These are phyloP conservation scores for Steinernema hermaphroditum DNA, from an alignment of 2,888 invertebrate species.

Conservation along the genomic window DNA sequence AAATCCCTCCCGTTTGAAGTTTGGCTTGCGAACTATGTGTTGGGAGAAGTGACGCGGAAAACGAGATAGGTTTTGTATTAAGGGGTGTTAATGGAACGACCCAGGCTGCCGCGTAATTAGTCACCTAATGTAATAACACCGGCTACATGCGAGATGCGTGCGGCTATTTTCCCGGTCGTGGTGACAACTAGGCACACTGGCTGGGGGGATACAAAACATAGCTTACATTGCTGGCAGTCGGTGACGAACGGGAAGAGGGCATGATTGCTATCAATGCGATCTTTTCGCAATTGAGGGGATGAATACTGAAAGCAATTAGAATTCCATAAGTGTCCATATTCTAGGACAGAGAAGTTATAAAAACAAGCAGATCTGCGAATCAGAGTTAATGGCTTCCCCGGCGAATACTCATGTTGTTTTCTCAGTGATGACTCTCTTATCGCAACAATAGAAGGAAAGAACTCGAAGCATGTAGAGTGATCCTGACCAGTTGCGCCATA, in stretches of 20 bases:
- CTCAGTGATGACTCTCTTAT: not conserved
- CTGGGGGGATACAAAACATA: not conserved
- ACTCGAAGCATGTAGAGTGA: not conserved
- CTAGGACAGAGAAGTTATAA: not conserved
- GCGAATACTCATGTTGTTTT: conserved; percentile 18
- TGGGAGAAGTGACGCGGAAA: no score
- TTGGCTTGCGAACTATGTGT: no score
- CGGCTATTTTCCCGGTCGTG: not conserved
- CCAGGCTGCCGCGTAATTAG: not conserved
- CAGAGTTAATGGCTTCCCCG: conserved; percentile 24
- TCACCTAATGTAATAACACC: not conserved
- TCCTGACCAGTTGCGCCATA: conserved; percentile 12
- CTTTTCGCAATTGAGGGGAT: not conserved
- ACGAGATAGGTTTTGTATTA: no score
- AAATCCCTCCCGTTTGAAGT: no score
- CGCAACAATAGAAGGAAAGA: not conserved
- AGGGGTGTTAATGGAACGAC: no score
- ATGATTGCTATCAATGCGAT: conserved; percentile 8
- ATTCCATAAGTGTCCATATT: not conserved
- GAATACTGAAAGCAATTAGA: conserved; percentile 21
- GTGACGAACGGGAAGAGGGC: not conserved
- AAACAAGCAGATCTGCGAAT: conserved; percentile 25
- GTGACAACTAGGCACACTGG: not conserved
- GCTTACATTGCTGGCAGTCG: not conserved
- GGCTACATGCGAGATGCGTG: not conserved